Evolutionary conservation across 2,888 invertebrate genomes (phyloP).

Genomic region (Tribolium freemani): DNA sequence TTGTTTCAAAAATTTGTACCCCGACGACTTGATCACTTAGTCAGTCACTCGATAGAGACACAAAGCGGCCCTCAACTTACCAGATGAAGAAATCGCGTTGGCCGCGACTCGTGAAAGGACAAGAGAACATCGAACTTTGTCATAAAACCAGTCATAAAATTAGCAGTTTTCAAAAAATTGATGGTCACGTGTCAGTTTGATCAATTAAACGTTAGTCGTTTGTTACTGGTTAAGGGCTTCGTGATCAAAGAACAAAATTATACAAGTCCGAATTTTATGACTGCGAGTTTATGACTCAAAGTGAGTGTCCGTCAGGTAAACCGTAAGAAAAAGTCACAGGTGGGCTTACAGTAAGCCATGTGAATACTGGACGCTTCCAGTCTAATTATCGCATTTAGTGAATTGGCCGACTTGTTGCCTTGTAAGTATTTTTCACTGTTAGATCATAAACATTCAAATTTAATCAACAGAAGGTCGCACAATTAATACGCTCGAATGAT

Average conservation of each 20-base stretch:
- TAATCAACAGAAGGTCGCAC: slow-evolving; percentile 21
- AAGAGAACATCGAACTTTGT: background rate
- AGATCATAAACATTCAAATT: slow-evolving; percentile 29
- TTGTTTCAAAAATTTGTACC: background rate
- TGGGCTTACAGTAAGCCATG: background rate
- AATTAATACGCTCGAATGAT: background rate
- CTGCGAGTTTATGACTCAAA: background rate
- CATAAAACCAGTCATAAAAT: background rate
- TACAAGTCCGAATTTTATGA: background rate
- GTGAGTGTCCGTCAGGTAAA: slow-evolving; percentile 5
- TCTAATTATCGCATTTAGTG: background rate
- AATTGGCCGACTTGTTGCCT: slow-evolving; percentile 23
- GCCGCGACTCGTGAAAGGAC: slow-evolving; percentile 8
- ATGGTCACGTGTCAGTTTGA: background rate
- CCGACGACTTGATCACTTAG: background rate
- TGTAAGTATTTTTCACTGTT: slow-evolving; percentile 27
- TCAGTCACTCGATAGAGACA: slow-evolving; percentile 11
- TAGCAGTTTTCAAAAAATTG: background rate
- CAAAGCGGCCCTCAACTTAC: background rate
- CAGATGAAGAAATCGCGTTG: slow-evolving; percentile 29
- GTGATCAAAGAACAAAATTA: background rate
- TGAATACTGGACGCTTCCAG: background rate
- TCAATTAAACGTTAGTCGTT: background rate
- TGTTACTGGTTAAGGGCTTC: background rate
- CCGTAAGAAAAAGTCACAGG: slow-evolving; percentile 12